Evolutionary conservation across 2,113 vertebrate genomes (phyloP), one percentile per base, ranked within the genome.

Genomic region (Irena cyanogastra): DNA sequence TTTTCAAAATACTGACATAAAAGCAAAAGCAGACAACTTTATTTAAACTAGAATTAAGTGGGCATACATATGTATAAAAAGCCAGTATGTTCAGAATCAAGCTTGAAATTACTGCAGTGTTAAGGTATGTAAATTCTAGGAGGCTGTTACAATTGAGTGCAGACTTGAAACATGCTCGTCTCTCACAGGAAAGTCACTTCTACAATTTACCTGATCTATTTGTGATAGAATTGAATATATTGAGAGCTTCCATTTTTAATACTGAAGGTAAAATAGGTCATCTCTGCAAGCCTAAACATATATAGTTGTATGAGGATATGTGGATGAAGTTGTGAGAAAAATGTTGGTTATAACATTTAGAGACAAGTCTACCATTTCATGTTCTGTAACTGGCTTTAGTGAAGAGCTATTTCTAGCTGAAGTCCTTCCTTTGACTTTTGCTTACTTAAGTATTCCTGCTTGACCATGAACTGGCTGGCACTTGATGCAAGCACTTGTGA

Each of bases 381-480:
- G 47, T 84, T 94, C 87, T 86, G 90, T 75, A 84, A 20, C n/a
- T 19, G 76, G 76, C 87, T 95, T 95, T 83, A 84, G 91, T 79
- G 81, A 93, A 91, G 92, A 93, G 94, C 96, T 97, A 96, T 98
- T 97, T 98, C 91, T 96, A 86, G 92, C 96, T 91, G 45, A 78
- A 88, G 76, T 94, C 79, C 82, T 95, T 97, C 87, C 95, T 91
- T 80, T 87, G 92, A 91, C 89, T 97, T 98, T 94, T 98, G 95
- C 97, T 98, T 97, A 97, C 96, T 93, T 95, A 84, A 61, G 79
- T 95, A 77, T 97, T 97, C 97, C 97, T 94, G 95, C 79, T 92
- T 93, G 87, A 91, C 16, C 65, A 93, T 94, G 81, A 91, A 76
- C 86, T 93, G 74, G 87, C 74, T 95, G 91, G 93, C 93, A 92